Evolutionary conservation across 2,888 invertebrate species (phyloP).

Genomic region (Drosophila robusta): DNA sequence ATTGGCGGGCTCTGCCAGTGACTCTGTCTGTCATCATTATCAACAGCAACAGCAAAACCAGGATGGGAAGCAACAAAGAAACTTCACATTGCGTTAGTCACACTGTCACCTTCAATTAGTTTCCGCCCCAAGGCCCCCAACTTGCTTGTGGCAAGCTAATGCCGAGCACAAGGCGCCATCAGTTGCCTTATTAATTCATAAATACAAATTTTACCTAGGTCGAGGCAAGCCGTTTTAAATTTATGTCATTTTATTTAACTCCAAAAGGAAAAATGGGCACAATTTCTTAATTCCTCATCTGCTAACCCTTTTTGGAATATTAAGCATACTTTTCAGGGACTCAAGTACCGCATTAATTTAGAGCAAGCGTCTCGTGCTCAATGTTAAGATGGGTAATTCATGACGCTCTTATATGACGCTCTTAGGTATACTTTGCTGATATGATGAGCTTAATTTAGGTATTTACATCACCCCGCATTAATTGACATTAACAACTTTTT

Average conservation of each 20-base stretch:
- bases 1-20: not conserved
- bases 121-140: conserved; percentile 34
- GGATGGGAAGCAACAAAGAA: conserved; percentile 8
- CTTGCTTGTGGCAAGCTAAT: conserved; percentile 46
- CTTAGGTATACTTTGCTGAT: conserved; percentile 9
- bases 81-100: conserved; percentile 43
- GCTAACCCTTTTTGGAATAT: conserved; percentile 43
- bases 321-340: conserved; percentile 27
- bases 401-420: conserved; percentile 28
- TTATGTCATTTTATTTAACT: conserved; percentile 58
- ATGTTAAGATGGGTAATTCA: conserved; percentile 34
- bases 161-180: conserved; percentile 48
- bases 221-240: conserved; percentile 51
- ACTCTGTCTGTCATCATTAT: conserved; percentile 33
- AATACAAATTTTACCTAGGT: conserved; percentile 50
- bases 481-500: conserved; percentile 56
- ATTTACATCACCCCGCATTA: conserved; percentile 29
- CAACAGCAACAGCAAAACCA: conserved; percentile 15
- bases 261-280: conserved; percentile 4
- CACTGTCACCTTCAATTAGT: conserved; percentile 77
- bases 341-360: conserved; percentile 60
- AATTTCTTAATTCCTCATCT: conserved; percentile 1
- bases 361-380: conserved; percentile 10
- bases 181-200: conserved; percentile 76
- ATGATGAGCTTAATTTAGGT: conserved; percentile 29